Conservation (phyloP, 2,888 invertebrate genomes). For the Coenonympha glycerion region DNA sequence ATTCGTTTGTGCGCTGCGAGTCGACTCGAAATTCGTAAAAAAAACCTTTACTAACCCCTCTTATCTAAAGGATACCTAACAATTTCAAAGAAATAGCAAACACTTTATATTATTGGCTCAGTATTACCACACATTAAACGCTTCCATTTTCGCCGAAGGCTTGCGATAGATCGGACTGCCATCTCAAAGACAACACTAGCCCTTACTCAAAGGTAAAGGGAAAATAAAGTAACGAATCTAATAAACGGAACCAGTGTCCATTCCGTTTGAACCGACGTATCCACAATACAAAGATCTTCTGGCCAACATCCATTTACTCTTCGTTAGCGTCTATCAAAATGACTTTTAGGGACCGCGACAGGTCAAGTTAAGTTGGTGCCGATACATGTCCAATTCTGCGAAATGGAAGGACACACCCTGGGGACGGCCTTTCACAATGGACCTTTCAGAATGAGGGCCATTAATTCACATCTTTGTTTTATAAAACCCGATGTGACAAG, state of each 20-base stretch:
- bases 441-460: constrained; percentile 69
- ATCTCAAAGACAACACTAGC: constrained; percentile 65
- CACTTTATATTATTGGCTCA: constrained; percentile 1
- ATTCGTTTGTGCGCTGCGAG: no score
- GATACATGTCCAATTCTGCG: constrained; percentile 66
- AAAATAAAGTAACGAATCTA: constrained; percentile 71
- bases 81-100: neutral
- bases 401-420: constrained; percentile 70
- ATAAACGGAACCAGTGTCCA: constrained; percentile 67
- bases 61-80: neutral
- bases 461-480: constrained; percentile 75
- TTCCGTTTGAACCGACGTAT: constrained; percentile 63
- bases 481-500: constrained; percentile 67
- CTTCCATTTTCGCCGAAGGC: constrained; percentile 39
- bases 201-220: constrained; percentile 65
- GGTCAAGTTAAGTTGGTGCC: constrained; percentile 53
- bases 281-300: constrained; percentile 52
- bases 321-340: constrained; percentile 47
- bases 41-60: no score
- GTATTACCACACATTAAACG: constrained; percentile 19
- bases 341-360: constrained; percentile 42
- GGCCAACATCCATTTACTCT: constrained; percentile 38
- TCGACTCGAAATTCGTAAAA: no score
- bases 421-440: constrained; percentile 69
- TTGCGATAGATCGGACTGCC: constrained; percentile 54